Conservation (phyloP, 2,797 vertebrate species). For the Phaenicophaeus curvirostris region DNA sequence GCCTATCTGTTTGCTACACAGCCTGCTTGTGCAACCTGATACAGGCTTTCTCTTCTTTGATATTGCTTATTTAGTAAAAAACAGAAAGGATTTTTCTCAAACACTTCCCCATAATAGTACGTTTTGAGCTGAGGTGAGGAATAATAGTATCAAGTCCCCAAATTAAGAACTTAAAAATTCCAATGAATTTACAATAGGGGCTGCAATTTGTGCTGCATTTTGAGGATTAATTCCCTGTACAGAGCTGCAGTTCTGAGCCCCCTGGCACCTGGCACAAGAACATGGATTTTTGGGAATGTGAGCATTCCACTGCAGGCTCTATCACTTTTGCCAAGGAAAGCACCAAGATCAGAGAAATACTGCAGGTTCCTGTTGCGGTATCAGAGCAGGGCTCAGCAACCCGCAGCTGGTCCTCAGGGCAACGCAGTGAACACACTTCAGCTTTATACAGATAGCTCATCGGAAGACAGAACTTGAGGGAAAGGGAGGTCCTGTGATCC, state of each 20-base stretch:
- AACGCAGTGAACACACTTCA: background rate
- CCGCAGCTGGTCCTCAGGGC: background rate
- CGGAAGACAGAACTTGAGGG: accelerated
- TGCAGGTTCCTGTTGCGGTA: background rate
- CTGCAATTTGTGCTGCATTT: background rate
- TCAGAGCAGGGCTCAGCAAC: background rate
- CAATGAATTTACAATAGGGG: background rate
- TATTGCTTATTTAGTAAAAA: background rate
- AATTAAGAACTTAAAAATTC: background rate
- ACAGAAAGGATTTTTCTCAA: background rate
- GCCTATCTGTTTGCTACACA: background rate
- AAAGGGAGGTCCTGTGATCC: background rate
- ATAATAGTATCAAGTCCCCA: background rate
- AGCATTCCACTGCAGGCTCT: background rate
- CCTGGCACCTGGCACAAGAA: background rate
- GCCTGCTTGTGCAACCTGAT: background rate
- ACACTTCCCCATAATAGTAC: background rate
- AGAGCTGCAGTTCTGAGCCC: background rate
- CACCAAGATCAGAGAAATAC: background rate
- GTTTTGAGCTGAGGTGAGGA: background rate
- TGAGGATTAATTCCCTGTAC: background rate
- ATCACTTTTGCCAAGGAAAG: accelerated
- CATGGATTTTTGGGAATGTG: background rate
- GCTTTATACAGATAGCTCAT: accelerated
- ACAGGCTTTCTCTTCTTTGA: background rate